phyloP scores from a whole-genome alignment of 2,113 vertebrate species.

The Apistogramma diplotaenia region DNA sequence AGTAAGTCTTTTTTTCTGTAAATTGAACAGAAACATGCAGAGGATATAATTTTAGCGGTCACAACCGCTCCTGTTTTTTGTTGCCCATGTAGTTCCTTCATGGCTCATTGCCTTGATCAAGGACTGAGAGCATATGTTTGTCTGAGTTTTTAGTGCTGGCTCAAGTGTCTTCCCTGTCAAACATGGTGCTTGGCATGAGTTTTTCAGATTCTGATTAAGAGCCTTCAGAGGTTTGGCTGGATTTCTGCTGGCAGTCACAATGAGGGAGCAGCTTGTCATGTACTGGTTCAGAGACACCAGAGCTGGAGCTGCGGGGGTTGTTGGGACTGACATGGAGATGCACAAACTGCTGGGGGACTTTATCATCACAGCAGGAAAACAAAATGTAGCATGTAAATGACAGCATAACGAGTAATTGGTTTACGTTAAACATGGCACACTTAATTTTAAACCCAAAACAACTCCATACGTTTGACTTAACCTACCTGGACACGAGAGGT shows the following conservation, averaged over 20 bases:
- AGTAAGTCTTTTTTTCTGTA: background rate
- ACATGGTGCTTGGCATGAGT: background rate
- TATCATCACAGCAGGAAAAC: conserved; percentile 6
- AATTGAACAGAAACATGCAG: background rate
- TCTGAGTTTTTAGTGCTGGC: background rate
- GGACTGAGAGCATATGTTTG: background rate
- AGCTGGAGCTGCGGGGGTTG: conserved; percentile 8
- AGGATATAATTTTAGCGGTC: background rate
- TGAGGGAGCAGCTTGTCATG: conserved; percentile 5
- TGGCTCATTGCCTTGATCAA: conserved; percentile 13
- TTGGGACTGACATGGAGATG: conserved; percentile 1
- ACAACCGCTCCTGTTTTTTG: background rate
- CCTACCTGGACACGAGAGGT: background rate
- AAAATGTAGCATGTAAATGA: background rate
- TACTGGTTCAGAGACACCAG: background rate
- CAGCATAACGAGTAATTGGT: background rate
- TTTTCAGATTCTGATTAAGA: conserved; percentile 12
- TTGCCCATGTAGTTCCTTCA: background rate
- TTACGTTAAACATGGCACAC: background rate
- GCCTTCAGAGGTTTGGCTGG: conserved; percentile 8
- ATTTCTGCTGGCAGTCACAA: background rate
- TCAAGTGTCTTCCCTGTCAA: background rate
- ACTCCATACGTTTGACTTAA: background rate
- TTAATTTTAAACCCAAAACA: background rate
- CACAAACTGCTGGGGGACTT: background rate